Percentiles rank a stretch among this genome's conserved stretches.
Evolutionary conservation across 2,113 vertebrate genomes (phyloP).

Genomic region (Alces alces): DNA sequence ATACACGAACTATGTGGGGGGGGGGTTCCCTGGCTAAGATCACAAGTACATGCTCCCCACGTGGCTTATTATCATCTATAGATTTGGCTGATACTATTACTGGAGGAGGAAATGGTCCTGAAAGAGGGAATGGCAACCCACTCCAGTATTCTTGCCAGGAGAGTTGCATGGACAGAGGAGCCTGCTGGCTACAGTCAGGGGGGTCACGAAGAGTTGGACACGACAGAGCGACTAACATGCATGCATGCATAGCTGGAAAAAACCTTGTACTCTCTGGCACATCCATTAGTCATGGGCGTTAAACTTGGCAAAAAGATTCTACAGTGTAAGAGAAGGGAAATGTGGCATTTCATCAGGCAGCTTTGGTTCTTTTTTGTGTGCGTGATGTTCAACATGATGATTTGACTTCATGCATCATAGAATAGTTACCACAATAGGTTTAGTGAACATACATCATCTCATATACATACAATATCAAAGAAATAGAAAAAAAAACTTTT

Average conservation of each 20-base stretch:
- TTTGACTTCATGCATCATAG: background rate
- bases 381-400: background rate
- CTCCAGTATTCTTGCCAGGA: background rate
- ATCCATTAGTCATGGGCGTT: background rate
- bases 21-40: background rate
- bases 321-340: background rate
- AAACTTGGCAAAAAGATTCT: background rate
- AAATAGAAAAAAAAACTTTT: background rate
- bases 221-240: background rate
- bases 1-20: background rate
- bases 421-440: background rate
- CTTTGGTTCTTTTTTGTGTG: background rate
- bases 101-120: background rate
- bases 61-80: background rate
- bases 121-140: background rate
- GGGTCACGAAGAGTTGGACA: background rate
- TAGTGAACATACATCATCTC: background rate
- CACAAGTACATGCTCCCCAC: background rate
- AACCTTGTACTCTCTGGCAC: background rate
- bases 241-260: background rate
- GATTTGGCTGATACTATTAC: background rate
- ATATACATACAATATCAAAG: background rate
- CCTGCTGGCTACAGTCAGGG: background rate
- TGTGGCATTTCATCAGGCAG: background rate
- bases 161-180: background rate